Base-by-base conservation (phyloP, 2,113 vertebrate species). In the Sceloporus undulatus region DNA sequence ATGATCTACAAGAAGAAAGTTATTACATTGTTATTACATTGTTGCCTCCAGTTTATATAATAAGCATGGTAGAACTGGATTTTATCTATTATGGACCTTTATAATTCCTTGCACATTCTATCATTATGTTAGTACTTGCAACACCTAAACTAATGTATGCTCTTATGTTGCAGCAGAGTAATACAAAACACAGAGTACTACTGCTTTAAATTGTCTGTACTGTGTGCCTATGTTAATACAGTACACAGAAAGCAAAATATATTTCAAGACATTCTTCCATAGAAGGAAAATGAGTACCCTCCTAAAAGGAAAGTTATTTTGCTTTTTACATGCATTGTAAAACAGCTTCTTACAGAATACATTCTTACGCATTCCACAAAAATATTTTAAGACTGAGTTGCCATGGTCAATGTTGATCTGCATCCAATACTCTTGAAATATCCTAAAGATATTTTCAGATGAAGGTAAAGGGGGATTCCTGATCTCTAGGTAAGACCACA, bases 1-100 rank as follows among this genome's bases (percentile, higher is more conserved):
- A 99, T 99, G 88, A 99, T 99, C 99, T 99, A 82, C 78, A 83
- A 91, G 23, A 62, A 6, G 88, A 54, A 83, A 86, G 4, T 0
- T 78, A 82, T 25, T 5, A 81, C 19, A 9, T 65, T 29, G 6
- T 29, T 52, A 56, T 54, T 77, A 40, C 59, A 38, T 42, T 76
- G n/a, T 23, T 29, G 6, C 59, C 42, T 18, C 6, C 13, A 59
- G 7, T 59, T 27, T 29, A 59, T 18, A 14, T 85, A 34, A 25
- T 8, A 68, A 25, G 59, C 59, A 77, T 29, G 27, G 1, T 27
- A 73, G 10, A 70, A 83, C 19, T 73, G 13, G 11, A 82, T 68
- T 38, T 82, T 68, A 82, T 25, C 19, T 10, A 42, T 81, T 38
- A 68, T 19, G 21, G 23, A 38, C n/a, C 1, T 59, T 54, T 74